Conservation (phyloP, 1,140 invertebrate genomes). For the Harlomillsia oculata region DNA sequence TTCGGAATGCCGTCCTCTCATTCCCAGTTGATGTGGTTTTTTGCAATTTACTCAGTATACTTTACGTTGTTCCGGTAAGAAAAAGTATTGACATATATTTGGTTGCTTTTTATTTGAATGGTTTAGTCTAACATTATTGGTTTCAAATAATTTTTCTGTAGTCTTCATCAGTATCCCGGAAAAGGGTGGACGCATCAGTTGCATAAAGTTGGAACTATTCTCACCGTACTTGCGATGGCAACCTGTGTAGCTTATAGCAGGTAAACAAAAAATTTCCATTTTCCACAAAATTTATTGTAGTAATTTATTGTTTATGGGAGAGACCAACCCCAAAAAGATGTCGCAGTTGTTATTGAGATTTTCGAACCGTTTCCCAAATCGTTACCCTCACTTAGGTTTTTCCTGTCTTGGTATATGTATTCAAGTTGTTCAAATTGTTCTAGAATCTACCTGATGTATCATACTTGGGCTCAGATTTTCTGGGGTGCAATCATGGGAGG, state of each 20-base stretch:
- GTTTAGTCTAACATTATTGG: neutral
- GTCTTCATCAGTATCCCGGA: constrained; percentile 30
- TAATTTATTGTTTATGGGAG: too few relatives aligned
- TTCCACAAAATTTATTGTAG: too few relatives aligned
- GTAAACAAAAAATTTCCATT: too few relatives aligned
- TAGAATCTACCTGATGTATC: constrained; percentile 77
- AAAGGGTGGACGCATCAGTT: constrained; percentile 24
- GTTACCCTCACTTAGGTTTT: constrained; percentile 2
- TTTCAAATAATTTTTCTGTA: constrained; percentile 1
- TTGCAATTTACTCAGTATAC: constrained; percentile 70
- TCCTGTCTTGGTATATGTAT: constrained; percentile 44
- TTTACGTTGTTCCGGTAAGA: constrained; percentile 77
- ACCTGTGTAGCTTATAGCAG: constrained; percentile 42
- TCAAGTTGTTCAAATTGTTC: constrained; percentile 51
- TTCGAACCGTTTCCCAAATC: too few relatives aligned
- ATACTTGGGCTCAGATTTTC: constrained; percentile 70
- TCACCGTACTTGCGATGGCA: constrained; percentile 38
- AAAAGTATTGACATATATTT: neutral
- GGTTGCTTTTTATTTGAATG: neutral
- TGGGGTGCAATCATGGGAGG: constrained; percentile 62
- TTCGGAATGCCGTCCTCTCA: constrained; percentile 93
- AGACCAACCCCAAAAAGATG: too few relatives aligned
- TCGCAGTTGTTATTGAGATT: too few relatives aligned
- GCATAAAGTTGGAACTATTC: constrained; percentile 36
- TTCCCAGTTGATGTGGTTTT: constrained; percentile 88